Conservation (phyloP, 2,888 invertebrate genomes). For the Tetropium fuscum region DNA sequence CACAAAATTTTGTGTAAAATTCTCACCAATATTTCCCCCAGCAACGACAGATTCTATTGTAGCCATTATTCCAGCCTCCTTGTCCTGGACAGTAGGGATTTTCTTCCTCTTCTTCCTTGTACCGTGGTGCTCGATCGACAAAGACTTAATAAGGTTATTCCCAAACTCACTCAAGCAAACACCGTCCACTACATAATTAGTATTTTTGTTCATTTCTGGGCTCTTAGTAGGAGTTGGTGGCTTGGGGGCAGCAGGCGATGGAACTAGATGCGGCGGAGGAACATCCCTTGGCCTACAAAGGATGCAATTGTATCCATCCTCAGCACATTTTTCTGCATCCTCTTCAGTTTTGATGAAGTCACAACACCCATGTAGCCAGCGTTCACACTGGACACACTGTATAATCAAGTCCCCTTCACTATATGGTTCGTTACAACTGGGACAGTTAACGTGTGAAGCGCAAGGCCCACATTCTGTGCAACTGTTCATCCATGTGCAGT, state of each 20-base stretch:
- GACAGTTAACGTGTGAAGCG: constrained; percentile 88
- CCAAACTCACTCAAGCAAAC: constrained; percentile 93
- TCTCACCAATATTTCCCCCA: constrained; percentile 70
- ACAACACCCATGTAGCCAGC: constrained; percentile 96
- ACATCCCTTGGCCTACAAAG: constrained; percentile 89
- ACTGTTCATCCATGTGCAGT: constrained; percentile 84
- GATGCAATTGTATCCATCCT: constrained; percentile 91
- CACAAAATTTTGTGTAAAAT: background rate
- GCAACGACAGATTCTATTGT: constrained; percentile 88
- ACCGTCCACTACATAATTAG: constrained; percentile 88
- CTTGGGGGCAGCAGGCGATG: constrained; percentile 64
- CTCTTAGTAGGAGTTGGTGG: constrained; percentile 66
- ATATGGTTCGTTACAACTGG: constrained; percentile 87
- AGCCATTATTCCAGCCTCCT: constrained; percentile 83
- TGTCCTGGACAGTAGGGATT: constrained; percentile 71
- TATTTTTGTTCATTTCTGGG: constrained; percentile 64
- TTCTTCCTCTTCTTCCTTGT: constrained; percentile 78
- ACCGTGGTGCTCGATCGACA: constrained; percentile 77
- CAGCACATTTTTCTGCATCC: constrained; percentile 92
- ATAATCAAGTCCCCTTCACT: constrained; percentile 94
- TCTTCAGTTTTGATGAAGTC: constrained; percentile 89
- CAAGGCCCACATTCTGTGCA: constrained; percentile 94
- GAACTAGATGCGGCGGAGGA: constrained; percentile 79
- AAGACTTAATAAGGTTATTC: constrained; percentile 85
- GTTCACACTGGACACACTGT: constrained; percentile 92